Conservation (phyloP, 2,888 invertebrate species). For the Monoplex corrugatus region DNA sequence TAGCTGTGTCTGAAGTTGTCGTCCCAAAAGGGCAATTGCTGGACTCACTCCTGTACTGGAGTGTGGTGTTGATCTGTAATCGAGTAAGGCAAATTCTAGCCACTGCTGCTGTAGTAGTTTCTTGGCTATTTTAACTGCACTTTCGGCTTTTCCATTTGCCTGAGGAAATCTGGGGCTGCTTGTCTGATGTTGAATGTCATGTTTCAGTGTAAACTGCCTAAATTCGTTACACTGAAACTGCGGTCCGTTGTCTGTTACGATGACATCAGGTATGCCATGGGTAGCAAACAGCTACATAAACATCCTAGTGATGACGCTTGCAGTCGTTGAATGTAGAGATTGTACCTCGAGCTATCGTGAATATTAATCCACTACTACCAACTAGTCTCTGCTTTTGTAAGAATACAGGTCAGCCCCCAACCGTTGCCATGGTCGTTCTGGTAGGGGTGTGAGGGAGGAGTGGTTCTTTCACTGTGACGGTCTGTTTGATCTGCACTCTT, state of each 20-base stretch:
- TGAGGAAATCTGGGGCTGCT: constrained; percentile 4
- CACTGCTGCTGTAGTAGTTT: not conserved
- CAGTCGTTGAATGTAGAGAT: constrained; percentile 10
- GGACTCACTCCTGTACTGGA: constrained; percentile 8
- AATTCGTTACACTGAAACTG: constrained; percentile 42
- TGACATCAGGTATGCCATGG: constrained; percentile 38
- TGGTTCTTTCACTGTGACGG: constrained; percentile 28
- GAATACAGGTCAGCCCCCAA: constrained; percentile 44
- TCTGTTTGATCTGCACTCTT: not conserved
- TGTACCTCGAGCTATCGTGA: constrained; percentile 37
- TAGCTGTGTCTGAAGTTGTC: not conserved
- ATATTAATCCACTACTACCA: constrained; percentile 39
- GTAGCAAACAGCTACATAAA: constrained; percentile 17
- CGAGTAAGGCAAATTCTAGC: not conserved
- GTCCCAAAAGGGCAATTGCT: not conserved
- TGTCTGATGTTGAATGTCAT: not conserved
- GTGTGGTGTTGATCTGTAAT: constrained; percentile 10
- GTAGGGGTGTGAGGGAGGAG: not conserved
- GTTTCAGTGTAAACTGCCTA: not conserved
- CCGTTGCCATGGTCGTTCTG: constrained; percentile 37
- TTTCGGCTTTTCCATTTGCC: not conserved
- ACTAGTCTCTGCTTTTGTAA: not conserved
- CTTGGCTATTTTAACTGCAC: not conserved
- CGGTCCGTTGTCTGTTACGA: constrained; percentile 39
- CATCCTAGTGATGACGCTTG: not conserved